Conservation (phyloP, 2,113 vertebrate species). For the Calyptommatus sinebrachiatus region DNA sequence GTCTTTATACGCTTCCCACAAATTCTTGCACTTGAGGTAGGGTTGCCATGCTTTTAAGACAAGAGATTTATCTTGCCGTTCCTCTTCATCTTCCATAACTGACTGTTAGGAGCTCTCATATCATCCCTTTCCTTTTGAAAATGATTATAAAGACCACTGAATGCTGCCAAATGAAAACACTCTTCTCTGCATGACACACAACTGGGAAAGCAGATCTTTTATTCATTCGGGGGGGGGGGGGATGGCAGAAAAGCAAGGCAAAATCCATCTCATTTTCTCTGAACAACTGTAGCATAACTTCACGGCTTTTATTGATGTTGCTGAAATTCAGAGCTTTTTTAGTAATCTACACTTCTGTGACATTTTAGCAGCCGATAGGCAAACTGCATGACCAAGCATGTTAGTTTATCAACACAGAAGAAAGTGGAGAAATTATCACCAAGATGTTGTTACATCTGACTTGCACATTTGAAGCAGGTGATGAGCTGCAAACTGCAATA, state of each 20-base stretch:
- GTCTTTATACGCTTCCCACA: conserved; percentile 25
- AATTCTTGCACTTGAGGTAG: not conserved
- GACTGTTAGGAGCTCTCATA: not conserved
- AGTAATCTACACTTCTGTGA: conserved; percentile 19
- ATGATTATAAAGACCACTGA: not conserved
- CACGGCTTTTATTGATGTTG: not conserved
- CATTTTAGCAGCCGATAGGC: not conserved
- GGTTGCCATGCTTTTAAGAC: conserved; percentile 8
- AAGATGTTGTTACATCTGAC: conserved; percentile 28
- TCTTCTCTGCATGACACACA: not conserved
- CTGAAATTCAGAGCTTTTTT: not conserved
- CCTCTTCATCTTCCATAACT: conserved; percentile 13
- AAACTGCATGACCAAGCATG: conserved; percentile 4
- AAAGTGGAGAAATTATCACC: conserved; percentile 15
- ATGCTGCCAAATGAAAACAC: not conserved
- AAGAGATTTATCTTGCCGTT: not conserved
- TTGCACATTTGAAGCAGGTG: conserved; percentile 1
- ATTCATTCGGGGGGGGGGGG: not conserved
- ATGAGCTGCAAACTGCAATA: conserved; percentile 8
- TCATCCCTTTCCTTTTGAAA: not conserved
- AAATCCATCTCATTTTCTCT: not conserved
- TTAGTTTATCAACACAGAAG: conserved; percentile 16
- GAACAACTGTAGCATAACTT: not conserved
- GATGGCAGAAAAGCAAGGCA: not conserved
- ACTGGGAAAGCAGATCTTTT: not conserved